phyloP scores from a whole-genome alignment of 2,113 vertebrate genomes.

The Melanocharis versteri region DNA sequence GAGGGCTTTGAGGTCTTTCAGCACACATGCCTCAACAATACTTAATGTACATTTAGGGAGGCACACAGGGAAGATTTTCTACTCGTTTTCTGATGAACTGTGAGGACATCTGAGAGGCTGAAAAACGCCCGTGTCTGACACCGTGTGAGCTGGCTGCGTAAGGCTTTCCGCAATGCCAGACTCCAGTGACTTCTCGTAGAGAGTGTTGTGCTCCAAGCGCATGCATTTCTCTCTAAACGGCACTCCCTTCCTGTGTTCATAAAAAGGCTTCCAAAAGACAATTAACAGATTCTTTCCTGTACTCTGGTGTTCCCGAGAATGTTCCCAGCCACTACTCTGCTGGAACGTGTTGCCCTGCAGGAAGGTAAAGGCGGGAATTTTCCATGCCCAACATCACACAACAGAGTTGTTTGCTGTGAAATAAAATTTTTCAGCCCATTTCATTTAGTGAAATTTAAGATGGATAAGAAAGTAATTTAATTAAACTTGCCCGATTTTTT shows the following conservation, averaged over 20 bases:
- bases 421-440: background rate
- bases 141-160: background rate
- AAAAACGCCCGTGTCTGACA: background rate
- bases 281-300: conserved; percentile 57
- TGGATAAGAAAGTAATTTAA: background rate
- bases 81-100: background rate
- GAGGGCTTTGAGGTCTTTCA: background rate
- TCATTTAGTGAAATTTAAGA: background rate
- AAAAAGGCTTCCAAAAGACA: conserved; percentile 47
- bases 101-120: background rate
- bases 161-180: background rate
- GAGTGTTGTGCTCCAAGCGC: background rate
- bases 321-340: background rate
- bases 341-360: background rate
- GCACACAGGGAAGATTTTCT: background rate
- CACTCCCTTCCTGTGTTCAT: conserved; percentile 57
- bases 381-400: background rate
- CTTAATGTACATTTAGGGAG: background rate
- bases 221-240: conserved; percentile 9
- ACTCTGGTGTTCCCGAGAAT: background rate
- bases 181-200: background rate
- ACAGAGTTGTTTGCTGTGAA: background rate
- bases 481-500: background rate
- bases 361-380: conserved; percentile 3
- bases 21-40: background rate